Base-by-base conservation (phyloP, 35 echinoderm and acorn worm genomes). In the Acanthaster planci region DNA sequence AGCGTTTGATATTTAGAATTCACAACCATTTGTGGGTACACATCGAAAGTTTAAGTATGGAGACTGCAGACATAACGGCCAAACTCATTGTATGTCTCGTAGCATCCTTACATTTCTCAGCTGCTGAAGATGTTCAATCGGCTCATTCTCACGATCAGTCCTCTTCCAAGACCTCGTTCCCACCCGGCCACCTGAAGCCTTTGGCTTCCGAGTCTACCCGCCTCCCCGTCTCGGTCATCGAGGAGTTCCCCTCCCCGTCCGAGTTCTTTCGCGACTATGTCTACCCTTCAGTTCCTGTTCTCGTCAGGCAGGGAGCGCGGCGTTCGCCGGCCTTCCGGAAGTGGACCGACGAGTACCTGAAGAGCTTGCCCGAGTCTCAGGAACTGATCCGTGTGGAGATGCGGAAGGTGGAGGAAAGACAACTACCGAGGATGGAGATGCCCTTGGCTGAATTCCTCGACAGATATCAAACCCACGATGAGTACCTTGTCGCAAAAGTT, bases 201-300 rank as follows among this genome's bases (percentile, higher is more conserved):
- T 47, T 97, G 3, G 94, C 80, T 10, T 31, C 77, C 10, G 40
- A 54, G 36, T 80, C 90, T 84, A 56, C 82, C 6, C 51, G 81
- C 21, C 64, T 36, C n/a, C 55, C 76, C 37, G 36, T 97, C 37
- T 58, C 67, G 55, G 76, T 54, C 14, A 37, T 97, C 22, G 77
- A 97, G 29, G 39, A 38, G 0, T 97, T 89, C 75, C 87, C 87
- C 67, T 80, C 81, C 21, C 90, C 94, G 7, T 64, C 85, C 37
- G 90, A 88, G 52, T 97, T 97, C 72, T 97, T 86, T 38, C 64
- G 82, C 37, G 81, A 89, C 42, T 87, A 89, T 67, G 87, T 91
- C 9, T 86, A 89, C 36, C 56, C 57, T 36, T 92, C 90, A 30
- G 67, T 92, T 14, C 94, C 94, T 23, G 94, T 97, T 57, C 34